These are phyloP conservation scores for Danio aesculapii DNA, from an alignment of 2,797 vertebrate species.

Conservation along the genomic window DNA sequence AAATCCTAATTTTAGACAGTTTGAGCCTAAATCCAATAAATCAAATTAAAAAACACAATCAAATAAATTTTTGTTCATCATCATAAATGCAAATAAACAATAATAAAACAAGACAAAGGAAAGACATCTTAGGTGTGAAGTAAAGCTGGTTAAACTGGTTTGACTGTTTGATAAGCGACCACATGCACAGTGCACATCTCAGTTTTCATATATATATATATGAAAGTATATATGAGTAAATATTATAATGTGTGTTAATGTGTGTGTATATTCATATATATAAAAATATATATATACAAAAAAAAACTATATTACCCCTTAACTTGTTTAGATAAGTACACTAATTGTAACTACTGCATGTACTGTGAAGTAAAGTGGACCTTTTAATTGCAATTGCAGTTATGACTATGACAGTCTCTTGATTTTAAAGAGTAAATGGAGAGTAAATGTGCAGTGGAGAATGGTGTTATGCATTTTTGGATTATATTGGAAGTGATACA, in stretches of 20 bases:
- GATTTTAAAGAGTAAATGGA: background rate
- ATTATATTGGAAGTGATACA: background rate
- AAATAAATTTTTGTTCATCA: background rate
- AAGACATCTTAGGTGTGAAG: background rate
- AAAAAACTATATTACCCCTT: too few species aligned
- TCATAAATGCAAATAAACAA: background rate
- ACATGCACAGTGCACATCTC: background rate
- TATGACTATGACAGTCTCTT: background rate
- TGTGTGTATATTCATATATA: too few species aligned
- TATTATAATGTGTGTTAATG: too few species aligned
- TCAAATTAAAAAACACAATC: background rate
- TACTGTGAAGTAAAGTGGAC: too few species aligned
- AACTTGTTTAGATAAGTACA: too few species aligned
- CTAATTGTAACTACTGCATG: too few species aligned
- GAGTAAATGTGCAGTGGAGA: background rate
- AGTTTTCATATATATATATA: background rate
- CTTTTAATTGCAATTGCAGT: background rate
- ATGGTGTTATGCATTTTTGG: background rate
- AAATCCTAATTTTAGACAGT: background rate
- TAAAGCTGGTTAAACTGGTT: slow-evolving; percentile 8
- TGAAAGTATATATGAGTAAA: too few species aligned
- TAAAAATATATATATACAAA: too few species aligned
- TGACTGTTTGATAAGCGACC: background rate
- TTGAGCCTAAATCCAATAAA: background rate
- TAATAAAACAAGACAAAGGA: background rate